A percentile compares a stretch with the other conserved stretches of the same genome.
Evolutionary conservation across 2,113 vertebrate species (phyloP).

Genomic region (Pterocles gutturalis): DNA sequence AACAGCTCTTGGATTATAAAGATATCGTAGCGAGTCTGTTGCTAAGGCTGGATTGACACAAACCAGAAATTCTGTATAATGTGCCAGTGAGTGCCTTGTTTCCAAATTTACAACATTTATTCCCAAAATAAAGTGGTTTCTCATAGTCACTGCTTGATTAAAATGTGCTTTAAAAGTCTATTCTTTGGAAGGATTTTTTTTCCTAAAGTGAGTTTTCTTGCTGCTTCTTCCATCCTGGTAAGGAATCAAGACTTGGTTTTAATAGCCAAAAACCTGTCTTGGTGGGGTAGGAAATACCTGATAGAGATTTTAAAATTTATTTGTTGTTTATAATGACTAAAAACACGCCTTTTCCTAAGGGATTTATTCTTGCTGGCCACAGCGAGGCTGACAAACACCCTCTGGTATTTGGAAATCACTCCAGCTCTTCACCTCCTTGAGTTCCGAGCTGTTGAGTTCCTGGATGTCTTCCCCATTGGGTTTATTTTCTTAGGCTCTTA

Average conservation of each 20-base stretch:
- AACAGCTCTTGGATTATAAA: not conserved
- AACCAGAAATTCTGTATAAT: not conserved
- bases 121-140: not conserved
- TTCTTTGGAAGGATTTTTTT: not conserved
- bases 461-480: not conserved
- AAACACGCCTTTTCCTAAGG: rapidly evolving
- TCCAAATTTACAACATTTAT: not conserved
- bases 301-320: not conserved
- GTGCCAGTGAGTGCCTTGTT: not conserved
- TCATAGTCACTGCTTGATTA: not conserved
- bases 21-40: not conserved
- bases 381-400: not conserved
- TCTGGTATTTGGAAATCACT: not conserved
- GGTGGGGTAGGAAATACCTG: not conserved
- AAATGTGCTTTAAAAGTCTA: not conserved
- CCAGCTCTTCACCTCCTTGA: not conserved
- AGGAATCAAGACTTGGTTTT: not conserved
- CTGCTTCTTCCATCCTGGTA: not conserved
- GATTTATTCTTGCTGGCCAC: not conserved
- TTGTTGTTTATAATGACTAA: not conserved
- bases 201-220: not conserved
- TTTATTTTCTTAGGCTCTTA: not conserved
- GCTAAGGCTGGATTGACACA: not conserved
- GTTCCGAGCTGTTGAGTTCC: not conserved
- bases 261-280: not conserved